phyloP scores from a whole-genome alignment of 2,797 vertebrate genomes.

The Cercopithecus mitis region DNA sequence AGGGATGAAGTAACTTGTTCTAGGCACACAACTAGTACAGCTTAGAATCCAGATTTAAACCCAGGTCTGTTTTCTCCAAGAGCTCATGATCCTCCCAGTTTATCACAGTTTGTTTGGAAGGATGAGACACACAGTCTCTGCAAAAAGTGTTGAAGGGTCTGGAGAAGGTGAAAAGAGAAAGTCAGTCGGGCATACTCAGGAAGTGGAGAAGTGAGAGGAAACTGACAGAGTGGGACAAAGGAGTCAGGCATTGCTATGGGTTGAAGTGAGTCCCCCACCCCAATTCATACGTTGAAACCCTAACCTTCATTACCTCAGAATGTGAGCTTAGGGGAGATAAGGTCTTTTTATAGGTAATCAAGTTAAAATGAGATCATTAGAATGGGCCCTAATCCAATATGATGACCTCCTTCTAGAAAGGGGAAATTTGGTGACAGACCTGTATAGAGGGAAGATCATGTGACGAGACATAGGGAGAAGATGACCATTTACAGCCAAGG shows the following conservation, averaged over 20 bases:
- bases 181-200: too few species aligned
- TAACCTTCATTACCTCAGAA: not conserved
- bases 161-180: not conserved
- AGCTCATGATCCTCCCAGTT: not conserved
- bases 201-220: not conserved
- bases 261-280: not conserved
- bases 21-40: fast-evolving
- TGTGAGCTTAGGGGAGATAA: not conserved
- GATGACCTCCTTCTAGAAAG: not conserved
- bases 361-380: not conserved
- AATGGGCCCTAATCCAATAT: not conserved
- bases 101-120: not conserved
- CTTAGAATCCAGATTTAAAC: not conserved
- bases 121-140: not conserved
- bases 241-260: not conserved
- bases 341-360: not conserved
- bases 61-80: not conserved
- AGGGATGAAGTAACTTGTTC: not conserved
- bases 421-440: not conserved
- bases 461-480: not conserved
- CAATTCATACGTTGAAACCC: not conserved
- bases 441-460: fast-evolving
- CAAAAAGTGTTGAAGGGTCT: not conserved
- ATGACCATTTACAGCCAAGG: not conserved
- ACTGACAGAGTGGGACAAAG: not conserved